Evolutionary conservation across 2,797 vertebrate species (phyloP), one percentile per base, ranked within the genome.

Genomic region (Microctenopoma stevenorrisi): DNA sequence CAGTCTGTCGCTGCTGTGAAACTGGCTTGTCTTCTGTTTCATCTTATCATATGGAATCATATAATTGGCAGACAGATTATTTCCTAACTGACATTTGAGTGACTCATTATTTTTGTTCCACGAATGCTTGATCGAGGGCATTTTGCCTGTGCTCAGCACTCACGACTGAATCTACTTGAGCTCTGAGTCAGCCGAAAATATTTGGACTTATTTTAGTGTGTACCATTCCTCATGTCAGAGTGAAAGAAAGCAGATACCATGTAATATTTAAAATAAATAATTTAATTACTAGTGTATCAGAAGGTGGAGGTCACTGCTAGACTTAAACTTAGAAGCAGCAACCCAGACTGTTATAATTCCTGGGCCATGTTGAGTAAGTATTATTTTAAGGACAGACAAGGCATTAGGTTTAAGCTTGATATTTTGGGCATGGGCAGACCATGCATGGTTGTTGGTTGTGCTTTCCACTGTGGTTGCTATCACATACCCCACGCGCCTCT

Each of bases 391-490:
- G 58, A 42, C 16, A 18, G 33, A 51, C 69, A 77, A 78, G 79
- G 68, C 74, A 54, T 78, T 58, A 25, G 56, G 76, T 82, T 84
- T 78, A 70, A 72, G 54, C 54, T 54, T 71, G 85, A 85, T 93
- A 91, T 91, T 93, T 90, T 82, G 72, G 87, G 89, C 69, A 61
- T 58, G 48, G 81, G 68, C 56, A 55, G 66, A 82, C 47, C 47
- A 28, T 18, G 57, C 72, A 73, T 51, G 64, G 4, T 55, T 64
- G 40, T 51, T 35, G 59, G 82, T 81, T 86, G 65, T 73, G 82
- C 87, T 92, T 89, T 91, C 84, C 77, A 69, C 72, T 81, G 86
- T 33, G 81, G 90, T 88, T 88, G 74, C 77, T 86, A 74, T 86
- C 78, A 83, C 79, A 74, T 68, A 72, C 67, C 82, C 82, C 76